Evolutionary conservation across 2,888 invertebrate species (phyloP).

Genomic region (Anoplius nigerrimus): DNA sequence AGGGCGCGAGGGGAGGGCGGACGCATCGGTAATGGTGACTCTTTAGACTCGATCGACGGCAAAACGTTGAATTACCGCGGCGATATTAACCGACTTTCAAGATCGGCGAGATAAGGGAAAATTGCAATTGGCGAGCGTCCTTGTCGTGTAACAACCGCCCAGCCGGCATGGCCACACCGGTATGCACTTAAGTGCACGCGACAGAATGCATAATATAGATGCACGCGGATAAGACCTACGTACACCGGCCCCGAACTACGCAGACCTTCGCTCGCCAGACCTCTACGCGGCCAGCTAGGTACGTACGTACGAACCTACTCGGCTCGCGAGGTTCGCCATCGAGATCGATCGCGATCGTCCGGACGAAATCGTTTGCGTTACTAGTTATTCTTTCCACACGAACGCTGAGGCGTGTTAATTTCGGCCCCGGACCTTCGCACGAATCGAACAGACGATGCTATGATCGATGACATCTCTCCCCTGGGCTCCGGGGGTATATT

Average conservation of each 20-base stretch:
- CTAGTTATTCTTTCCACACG: slow-evolving; percentile 24
- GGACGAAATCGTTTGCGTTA: slow-evolving; percentile 16
- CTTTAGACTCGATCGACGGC: no score
- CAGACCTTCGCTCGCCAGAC: no score
- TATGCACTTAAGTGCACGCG: slow-evolving; percentile 55
- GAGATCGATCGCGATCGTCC: slow-evolving; percentile 30
- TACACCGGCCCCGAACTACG: no score
- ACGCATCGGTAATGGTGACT: no score
- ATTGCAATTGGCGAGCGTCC: slow-evolving; percentile 35
- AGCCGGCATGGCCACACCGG: slow-evolving; percentile 24
- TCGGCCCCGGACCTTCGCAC: slow-evolving; percentile 18
- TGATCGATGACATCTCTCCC: slow-evolving; percentile 48
- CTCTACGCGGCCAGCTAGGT: no score
- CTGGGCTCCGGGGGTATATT: slow-evolving; percentile 39
- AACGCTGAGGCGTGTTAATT: slow-evolving; percentile 39
- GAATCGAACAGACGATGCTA: slow-evolving; percentile 3
- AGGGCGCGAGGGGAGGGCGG: no score
- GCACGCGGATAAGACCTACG: slow-evolving; percentile 35
- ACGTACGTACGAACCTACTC: no score
- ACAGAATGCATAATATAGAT: slow-evolving; percentile 55
- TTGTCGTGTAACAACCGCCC: slow-evolving; percentile 21
- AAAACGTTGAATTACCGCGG: slow-evolving; percentile 1
- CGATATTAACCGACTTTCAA: slow-evolving; percentile 11
- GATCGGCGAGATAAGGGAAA: slow-evolving; percentile 32
- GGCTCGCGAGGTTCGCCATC: slow-evolving; percentile 12